Percentiles rank a stretch among this genome's conserved stretches.
Evolutionary conservation across 2,888 invertebrate genomes (phyloP).

Genomic region (Strigamia transsilvanica): DNA sequence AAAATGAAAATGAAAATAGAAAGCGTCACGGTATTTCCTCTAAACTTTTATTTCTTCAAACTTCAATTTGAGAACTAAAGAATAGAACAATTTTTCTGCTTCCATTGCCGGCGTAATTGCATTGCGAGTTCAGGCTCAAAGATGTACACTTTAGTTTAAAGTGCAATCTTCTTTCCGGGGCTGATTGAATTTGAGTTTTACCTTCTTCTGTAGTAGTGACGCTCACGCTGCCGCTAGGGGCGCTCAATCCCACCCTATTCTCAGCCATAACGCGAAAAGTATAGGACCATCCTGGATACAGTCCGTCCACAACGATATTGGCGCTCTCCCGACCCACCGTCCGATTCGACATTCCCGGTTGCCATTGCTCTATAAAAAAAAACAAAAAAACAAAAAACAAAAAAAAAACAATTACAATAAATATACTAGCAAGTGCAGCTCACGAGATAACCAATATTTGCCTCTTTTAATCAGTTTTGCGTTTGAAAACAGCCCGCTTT

Average conservation of each 20-base stretch:
- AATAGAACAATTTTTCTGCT: conserved; percentile 36
- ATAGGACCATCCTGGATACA: conserved; percentile 63
- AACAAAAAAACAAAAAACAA: not conserved
- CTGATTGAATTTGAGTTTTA: conserved; percentile 55
- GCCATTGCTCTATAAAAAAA: not conserved
- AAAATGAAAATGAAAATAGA: too few species aligned
- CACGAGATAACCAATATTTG: too few species aligned
- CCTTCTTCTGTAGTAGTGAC: conserved; percentile 63
- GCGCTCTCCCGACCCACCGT: conserved; percentile 15
- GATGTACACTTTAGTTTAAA: conserved; percentile 38
- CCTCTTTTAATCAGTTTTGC: too few species aligned
- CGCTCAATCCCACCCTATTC: conserved; percentile 63
- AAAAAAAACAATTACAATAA: not conserved
- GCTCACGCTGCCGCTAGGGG: conserved; percentile 61
- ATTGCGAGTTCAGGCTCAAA: conserved; percentile 33
- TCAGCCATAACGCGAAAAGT: conserved; percentile 62
- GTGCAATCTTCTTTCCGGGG: not conserved
- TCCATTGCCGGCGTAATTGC: conserved; percentile 34
- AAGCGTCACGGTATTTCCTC: not conserved
- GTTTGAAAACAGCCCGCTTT: too few species aligned
- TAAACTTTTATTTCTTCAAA: conserved; percentile 29
- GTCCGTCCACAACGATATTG: conserved; percentile 59
- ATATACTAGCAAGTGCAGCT: not conserved
- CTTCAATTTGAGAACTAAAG: conserved; percentile 40
- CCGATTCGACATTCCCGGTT: not conserved